These are phyloP conservation scores for Lepidotrigona ventralis DNA, from an alignment of 1,140 invertebrate genomes.

Conservation along the genomic window DNA sequence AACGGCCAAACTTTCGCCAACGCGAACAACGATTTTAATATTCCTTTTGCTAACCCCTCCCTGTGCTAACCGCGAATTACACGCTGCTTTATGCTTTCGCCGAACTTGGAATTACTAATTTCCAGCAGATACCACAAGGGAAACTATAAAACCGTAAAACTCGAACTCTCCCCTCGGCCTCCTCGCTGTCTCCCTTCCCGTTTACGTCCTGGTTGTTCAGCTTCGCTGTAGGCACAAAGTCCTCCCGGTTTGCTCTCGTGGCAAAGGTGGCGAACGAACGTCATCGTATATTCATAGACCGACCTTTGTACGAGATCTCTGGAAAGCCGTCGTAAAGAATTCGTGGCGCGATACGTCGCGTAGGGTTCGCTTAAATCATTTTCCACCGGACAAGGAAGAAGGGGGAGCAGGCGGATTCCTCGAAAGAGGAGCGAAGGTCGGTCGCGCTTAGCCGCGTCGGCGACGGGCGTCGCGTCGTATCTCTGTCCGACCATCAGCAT, in stretches of 20 bases:
- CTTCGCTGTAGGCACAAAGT: neutral
- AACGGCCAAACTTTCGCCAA: conserved; percentile 46
- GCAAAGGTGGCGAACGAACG: neutral
- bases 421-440: conserved; percentile 30
- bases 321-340: conserved; percentile 15
- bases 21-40: neutral
- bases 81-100: too few species aligned
- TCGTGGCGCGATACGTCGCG: conserved; percentile 14
- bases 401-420: conserved; percentile 22
- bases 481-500: conserved; percentile 63
- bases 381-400: conserved; percentile 34
- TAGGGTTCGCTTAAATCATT: conserved; percentile 50
- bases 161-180: neutral
- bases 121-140: fast-evolving
- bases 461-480: conserved; percentile 62
- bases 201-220: neutral
- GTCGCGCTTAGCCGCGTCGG: conserved; percentile 48
- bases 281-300: neutral
- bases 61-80: neutral
- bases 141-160: neutral
- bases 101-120: neutral
- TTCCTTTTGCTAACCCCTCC: neutral
- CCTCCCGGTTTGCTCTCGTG: too few species aligned
- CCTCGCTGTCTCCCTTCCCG: neutral
- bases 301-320: neutral